phyloP scores from a whole-genome alignment of 2,797 vertebrate species.

The Hemibagrus guttatus region DNA sequence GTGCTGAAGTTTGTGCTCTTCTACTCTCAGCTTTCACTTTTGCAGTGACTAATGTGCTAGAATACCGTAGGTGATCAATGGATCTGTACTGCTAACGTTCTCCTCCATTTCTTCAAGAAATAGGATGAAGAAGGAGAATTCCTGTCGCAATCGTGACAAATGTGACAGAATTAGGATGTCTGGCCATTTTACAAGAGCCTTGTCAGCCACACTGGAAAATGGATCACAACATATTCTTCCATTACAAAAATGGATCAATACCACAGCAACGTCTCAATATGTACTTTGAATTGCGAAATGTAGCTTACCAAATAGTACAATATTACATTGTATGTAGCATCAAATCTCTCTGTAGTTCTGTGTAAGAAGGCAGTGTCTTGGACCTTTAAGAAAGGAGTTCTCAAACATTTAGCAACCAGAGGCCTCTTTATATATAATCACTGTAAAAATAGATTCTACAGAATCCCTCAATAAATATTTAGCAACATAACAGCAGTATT shows the following conservation, averaged over 20 bases:
- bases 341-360: neutral
- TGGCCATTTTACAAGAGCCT: constrained; percentile 36
- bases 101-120: constrained; percentile 46
- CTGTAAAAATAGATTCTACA: neutral
- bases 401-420: neutral
- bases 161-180: constrained; percentile 52
- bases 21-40: constrained; percentile 33
- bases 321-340: constrained; percentile 7
- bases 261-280: constrained; percentile 37
- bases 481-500: neutral
- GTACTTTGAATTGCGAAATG: constrained; percentile 34
- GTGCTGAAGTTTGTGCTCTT: constrained; percentile 29
- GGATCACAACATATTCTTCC: constrained; percentile 44
- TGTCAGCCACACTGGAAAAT: constrained; percentile 34
- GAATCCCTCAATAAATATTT: neutral
- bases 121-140: constrained; percentile 43
- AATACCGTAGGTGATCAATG: constrained; percentile 65
- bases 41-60: constrained; percentile 56
- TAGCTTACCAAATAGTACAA: constrained; percentile 12
- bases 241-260: constrained; percentile 49
- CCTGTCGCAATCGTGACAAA: constrained; percentile 42
- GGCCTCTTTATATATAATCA: neutral
- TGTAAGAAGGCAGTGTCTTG: neutral
- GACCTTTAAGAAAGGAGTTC: neutral
- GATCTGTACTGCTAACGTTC: constrained; percentile 52